phyloP scores from a whole-genome alignment of 2,113 vertebrate species.

The Triplophysa rosa region DNA sequence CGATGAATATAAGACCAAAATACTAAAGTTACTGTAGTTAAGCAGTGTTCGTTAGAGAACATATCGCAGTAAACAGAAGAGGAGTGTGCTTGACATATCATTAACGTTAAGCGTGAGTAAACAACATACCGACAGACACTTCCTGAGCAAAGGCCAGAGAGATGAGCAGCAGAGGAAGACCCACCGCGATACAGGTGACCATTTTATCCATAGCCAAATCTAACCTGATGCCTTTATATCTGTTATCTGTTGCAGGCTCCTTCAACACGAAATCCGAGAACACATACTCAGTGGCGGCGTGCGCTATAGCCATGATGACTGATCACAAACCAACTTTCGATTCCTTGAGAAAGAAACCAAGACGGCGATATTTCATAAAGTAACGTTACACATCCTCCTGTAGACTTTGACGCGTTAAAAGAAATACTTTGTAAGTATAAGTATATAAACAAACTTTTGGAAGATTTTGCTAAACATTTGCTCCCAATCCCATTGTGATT shows the following conservation, averaged over 20 bases:
- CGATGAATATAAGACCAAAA: too few species aligned
- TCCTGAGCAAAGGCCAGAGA: constrained; percentile 54
- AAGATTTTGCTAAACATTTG: too few species aligned
- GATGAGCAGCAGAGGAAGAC: constrained; percentile 45
- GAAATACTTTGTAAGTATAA: background rate
- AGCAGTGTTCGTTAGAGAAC: too few species aligned
- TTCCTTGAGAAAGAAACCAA: background rate
- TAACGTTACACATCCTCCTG: too few species aligned
- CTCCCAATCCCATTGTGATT: too few species aligned
- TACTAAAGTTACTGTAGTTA: too few species aligned
- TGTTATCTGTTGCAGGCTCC: constrained; percentile 12
- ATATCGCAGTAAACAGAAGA: too few species aligned
- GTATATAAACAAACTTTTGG: background rate
- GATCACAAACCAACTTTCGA: background rate
- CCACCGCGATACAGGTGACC: constrained; percentile 42
- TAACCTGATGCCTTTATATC: constrained; percentile 38
- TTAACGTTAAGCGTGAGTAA: background rate
- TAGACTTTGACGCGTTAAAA: too few species aligned
- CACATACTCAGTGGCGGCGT: constrained; percentile 46
- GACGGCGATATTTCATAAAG: background rate
- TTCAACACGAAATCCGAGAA: constrained; percentile 49
- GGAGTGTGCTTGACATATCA: too few species aligned
- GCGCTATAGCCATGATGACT: constrained; percentile 38
- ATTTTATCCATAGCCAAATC: constrained; percentile 48
- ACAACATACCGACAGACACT: constrained; percentile 43